These are phyloP conservation scores for Otocyon megalotis DNA, from an alignment of 2,113 vertebrate genomes.

Conservation along the genomic window DNA sequence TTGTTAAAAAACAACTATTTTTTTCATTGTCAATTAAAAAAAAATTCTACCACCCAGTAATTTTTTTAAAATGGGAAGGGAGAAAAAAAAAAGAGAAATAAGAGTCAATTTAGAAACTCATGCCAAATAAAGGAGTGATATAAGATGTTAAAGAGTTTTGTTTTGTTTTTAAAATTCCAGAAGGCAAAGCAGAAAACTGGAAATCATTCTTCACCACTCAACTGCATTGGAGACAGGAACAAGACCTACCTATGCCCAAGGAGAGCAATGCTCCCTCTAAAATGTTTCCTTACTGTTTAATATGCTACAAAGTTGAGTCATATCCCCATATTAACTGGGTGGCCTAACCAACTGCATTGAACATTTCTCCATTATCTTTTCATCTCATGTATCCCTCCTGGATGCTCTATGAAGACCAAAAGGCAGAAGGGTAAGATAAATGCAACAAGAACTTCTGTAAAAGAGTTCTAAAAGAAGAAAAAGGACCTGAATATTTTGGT, in stretches of 20 bases:
- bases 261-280: not conserved
- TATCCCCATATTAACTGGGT: not conserved
- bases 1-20: not conserved
- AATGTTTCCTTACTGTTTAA: not conserved
- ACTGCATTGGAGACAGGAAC: not conserved
- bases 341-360: not conserved
- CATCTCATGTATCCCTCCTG: not conserved
- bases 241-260: not conserved
- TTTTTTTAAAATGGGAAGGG: not conserved
- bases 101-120: not conserved
- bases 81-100: not conserved
- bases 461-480: not conserved
- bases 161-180: not conserved
- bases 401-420: not conserved
- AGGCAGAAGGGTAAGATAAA: not conserved
- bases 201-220: not conserved
- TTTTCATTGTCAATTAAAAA: not conserved
- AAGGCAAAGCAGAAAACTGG: not conserved
- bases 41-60: not conserved
- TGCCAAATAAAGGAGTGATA: not conserved
- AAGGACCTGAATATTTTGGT: not conserved
- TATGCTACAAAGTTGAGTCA: not conserved
- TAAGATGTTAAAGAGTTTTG: not conserved
- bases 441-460: not conserved
- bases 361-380: not conserved